Evolutionary conservation across 2,888 invertebrate species (phyloP), one percentile per base, ranked within the genome.

Genomic region (Drosophila borborema): DNA sequence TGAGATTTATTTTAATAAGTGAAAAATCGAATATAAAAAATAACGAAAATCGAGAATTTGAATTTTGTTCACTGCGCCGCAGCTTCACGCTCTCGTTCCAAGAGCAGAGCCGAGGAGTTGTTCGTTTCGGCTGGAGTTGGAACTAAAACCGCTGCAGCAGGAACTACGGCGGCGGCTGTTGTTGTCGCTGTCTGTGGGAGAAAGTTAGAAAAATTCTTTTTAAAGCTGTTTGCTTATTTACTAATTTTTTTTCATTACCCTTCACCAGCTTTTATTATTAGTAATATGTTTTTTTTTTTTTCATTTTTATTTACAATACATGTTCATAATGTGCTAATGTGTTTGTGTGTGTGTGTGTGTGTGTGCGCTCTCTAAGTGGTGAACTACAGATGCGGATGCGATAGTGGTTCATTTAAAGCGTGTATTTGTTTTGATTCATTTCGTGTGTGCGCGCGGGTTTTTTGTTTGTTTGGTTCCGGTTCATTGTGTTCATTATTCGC

Each of bases 291-390:
- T 61, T 41, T 41, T 72, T 61, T 48, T 16, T 12, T 16, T 36
- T 3, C 2, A 2, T 16, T 81, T 66, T 74, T 77, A 89, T 85
- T 86, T 85, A 85, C 89, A 84, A 67, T 72, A 78, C 68, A 68
- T 74, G 71, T 74, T 62, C 49, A 82, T 72, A 74, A 81, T 79
- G 70, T 56, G 64, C 73, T 88, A 72, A 54, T 74, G 72, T 64
- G 58, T 62, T 64, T 71, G 58, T 58, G 66, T 38, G 45, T 62
- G 49, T 51, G 53, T 46, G 43, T 36, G 36, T 12, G 51, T 49
- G 48, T 40, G 53, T 38, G 40, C 43, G 58, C 46, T 36, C 43
- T 48, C 28, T 48, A 59, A 43, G 63, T 49, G 68, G 54, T 72
- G 36, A 36, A 23, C 60, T 65, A 69, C 64, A 53, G 55, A 48